Conservation (phyloP, 2,113 vertebrate species). For the Gallinago paraguaiae region DNA sequence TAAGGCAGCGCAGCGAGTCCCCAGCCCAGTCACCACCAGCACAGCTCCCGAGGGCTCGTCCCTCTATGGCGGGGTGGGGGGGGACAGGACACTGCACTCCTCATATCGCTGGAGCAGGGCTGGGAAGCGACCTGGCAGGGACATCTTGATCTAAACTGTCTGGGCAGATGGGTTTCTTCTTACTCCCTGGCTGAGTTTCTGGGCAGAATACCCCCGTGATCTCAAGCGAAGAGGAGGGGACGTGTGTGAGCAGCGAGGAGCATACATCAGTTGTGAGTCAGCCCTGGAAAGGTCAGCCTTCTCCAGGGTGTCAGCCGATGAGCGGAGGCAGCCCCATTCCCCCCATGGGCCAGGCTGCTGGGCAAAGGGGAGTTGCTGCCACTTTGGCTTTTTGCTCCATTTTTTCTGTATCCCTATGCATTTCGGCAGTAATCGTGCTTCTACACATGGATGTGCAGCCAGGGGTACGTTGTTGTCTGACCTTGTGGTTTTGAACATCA, state of each 20-base stretch:
- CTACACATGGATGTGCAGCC: rapidly evolving
- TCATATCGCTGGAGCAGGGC: rapidly evolving
- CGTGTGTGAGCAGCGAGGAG: neutral
- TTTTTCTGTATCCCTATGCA: neutral
- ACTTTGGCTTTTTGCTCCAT: rapidly evolving
- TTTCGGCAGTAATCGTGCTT: neutral
- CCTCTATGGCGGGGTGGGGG: rapidly evolving
- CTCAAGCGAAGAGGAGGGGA: neutral
- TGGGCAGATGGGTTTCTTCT: neutral
- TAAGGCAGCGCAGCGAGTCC: neutral
- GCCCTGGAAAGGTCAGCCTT: neutral
- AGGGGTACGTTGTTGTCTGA: rapidly evolving
- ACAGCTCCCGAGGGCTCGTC: neutral
- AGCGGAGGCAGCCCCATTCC: neutral
- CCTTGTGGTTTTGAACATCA: neutral
- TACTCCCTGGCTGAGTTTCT: neutral
- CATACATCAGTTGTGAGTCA: neutral
- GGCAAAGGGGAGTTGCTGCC: neutral
- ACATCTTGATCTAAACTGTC: neutral
- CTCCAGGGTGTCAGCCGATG: rapidly evolving
- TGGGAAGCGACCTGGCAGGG: neutral
- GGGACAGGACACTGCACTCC: neutral
- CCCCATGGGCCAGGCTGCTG: rapidly evolving
- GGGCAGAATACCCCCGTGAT: neutral
- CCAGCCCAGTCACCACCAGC: neutral